phyloP scores from a whole-genome alignment of 2,797 vertebrate genomes.

The Gambelia wislizenii region DNA sequence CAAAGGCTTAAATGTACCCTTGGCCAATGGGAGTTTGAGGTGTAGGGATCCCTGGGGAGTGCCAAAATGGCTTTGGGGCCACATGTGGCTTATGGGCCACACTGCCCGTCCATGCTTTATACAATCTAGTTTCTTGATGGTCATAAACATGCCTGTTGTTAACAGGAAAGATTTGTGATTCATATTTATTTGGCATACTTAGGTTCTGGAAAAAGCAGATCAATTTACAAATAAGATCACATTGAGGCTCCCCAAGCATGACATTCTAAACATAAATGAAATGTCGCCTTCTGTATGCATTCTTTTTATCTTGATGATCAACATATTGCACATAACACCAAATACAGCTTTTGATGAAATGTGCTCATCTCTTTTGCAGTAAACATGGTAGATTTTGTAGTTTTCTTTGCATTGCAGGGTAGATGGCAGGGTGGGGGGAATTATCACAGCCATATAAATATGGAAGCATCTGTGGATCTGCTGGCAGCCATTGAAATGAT shows the following conservation, averaged over 20 bases:
- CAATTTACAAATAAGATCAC: background rate
- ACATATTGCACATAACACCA: background rate
- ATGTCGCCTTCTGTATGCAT: background rate
- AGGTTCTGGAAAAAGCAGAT: background rate
- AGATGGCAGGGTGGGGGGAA: background rate
- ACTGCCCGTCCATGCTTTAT: background rate
- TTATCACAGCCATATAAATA: background rate
- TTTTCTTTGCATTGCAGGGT: background rate
- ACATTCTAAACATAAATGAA: background rate
- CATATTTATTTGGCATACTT: background rate
- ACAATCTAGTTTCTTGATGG: background rate
- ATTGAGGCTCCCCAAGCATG: background rate
- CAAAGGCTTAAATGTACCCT: too few relatives aligned
- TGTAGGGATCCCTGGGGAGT: too few relatives aligned
- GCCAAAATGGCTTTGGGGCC: too few relatives aligned
- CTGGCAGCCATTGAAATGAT: background rate
- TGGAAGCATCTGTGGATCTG: background rate
- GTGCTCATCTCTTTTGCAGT: background rate
- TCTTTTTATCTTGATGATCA: background rate
- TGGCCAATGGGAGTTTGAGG: too few relatives aligned
- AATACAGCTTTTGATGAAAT: conserved; percentile 4
- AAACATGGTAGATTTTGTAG: background rate
- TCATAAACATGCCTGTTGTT: background rate
- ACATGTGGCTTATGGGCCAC: too few relatives aligned
- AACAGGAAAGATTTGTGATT: background rate